Base-by-base conservation (phyloP, 1,140 invertebrate genomes). In the Oncopodura yosiiana region DNA sequence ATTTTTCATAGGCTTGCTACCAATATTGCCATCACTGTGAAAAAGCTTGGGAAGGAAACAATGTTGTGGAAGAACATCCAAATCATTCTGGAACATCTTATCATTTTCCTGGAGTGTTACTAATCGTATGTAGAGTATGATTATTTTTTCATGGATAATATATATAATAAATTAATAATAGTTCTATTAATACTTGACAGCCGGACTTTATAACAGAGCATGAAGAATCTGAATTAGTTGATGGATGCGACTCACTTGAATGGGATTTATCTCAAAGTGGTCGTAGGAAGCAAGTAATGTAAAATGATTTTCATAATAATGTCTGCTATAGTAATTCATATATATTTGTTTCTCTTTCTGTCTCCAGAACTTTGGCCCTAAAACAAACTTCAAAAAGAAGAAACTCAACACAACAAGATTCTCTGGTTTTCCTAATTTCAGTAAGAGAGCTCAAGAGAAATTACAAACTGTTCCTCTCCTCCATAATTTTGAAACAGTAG, bases 191-290 rank as follows among this genome's bases (percentile, higher is more conserved):
- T 59, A 37, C 55, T 66, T 38, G n/a, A n/a, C 55, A 80, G 69
- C 63, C 77, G 51, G 75, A 92, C 67, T 94, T 95, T 69, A 71
- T 97, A 49, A 79, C 69, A 29, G 62, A 69, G 43, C 67, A 77
- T 32, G 92, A 97, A 72, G 84, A 88, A 66, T 54, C 67, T 0
- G 57, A 67, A 12, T 70, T 96, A 18, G 76, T 87, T 30, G 65
- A 74, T 42, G 73, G 77, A 18, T 81, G 97, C 43, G 89, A 97
- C 71, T 68, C 74, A 48, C 73, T 90, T 43, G 80, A 84, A 3
- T 99, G 94, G 93, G 81, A 85, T 57, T 73, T 77, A 30, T 98
- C 94, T 2, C 94, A 98, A 72, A 97, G 93, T 71, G 95, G 94
- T 3, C 76, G 95, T 48, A 79, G 87, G 57, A 98, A 98, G 72